A percentile compares a stretch with the other conserved stretches of the same genome.
These are phyloP conservation scores for Calephelis virginiensis DNA, from an alignment of 1,140 invertebrate genomes.

Conservation along the genomic window DNA sequence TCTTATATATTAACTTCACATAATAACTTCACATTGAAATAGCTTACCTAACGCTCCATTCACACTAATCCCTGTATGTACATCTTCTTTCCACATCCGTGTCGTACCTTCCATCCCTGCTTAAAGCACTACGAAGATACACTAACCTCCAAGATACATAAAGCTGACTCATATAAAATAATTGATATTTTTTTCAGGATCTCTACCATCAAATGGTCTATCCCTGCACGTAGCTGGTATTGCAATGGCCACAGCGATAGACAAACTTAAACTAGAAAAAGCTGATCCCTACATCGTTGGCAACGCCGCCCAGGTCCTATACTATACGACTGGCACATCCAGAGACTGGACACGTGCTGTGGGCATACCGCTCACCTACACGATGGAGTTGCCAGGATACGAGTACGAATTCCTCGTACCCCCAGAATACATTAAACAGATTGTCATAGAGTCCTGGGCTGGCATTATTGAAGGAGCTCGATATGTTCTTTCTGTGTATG, in stretches of 20 bases:
- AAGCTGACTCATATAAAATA: neutral
- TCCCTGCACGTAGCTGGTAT: conserved; percentile 55
- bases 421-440: conserved; percentile 79
- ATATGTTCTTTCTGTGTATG: conserved; percentile 41
- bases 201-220: conserved; percentile 58
- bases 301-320: conserved; percentile 81
- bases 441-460: conserved; percentile 86
- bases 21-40: too few species aligned
- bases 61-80: too few species aligned
- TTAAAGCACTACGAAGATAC: too few species aligned
- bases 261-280: conserved; percentile 53
- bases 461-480: conserved; percentile 77
- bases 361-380: conserved; percentile 82
- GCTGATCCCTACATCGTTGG: conserved; percentile 79
- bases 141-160: neutral
- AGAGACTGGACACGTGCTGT: conserved; percentile 83
- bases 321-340: conserved; percentile 78
- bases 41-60: too few species aligned
- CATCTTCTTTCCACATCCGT: too few species aligned
- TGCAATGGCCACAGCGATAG: conserved; percentile 66
- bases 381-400: conserved; percentile 84
- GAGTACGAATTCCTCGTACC: conserved; percentile 81
- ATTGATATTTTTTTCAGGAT: conserved; percentile 32
- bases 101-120: too few species aligned
- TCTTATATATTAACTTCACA: too few species aligned